These are phyloP conservation scores for Athalia circularis DNA, from an alignment of 2,888 invertebrate genomes.

Conservation along the genomic window DNA sequence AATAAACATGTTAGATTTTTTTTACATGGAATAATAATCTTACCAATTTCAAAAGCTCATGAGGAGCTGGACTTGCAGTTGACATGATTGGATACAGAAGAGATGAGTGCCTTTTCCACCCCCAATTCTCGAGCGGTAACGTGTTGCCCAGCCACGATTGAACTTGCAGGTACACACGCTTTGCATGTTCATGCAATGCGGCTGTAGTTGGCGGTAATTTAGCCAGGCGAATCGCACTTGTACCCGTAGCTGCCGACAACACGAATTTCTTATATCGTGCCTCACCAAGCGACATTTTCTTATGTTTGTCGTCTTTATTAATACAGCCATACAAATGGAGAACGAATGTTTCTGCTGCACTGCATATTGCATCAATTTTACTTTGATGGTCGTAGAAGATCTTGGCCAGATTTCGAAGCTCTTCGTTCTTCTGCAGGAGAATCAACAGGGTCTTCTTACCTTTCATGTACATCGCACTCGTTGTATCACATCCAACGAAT, in stretches of 20 bases:
- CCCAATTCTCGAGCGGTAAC: conserved; percentile 1
- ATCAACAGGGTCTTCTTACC: conserved; percentile 14
- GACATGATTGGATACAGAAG: conserved; percentile 18
- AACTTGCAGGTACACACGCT: conserved; percentile 18
- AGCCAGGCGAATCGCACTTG: conserved; percentile 13
- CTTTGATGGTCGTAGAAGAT: conserved; percentile 1
- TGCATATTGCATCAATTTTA: conserved; percentile 13
- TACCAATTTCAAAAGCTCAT: conserved; percentile 20
- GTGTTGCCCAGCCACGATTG: conserved; percentile 20
- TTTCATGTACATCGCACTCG: conserved; percentile 24
- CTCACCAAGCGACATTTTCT: conserved; percentile 7
- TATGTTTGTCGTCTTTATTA: neutral
- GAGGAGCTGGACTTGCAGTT: conserved; percentile 25
- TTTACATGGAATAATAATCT: neutral
- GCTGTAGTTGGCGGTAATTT: conserved; percentile 29
- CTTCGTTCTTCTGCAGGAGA: conserved; percentile 16
- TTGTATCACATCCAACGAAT: conserved; percentile 28
- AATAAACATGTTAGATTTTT: conserved; percentile 14
- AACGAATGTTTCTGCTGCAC: conserved; percentile 19
- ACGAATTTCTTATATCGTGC: conserved; percentile 20
- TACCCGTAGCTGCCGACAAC: conserved; percentile 4
- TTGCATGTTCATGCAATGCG: conserved; percentile 27
- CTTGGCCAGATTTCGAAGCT: neutral
- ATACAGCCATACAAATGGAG: conserved; percentile 9
- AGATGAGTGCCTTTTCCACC: conserved; percentile 19